Conservation (phyloP, 2,797 vertebrate genomes). For the Lacerta viridis region DNA sequence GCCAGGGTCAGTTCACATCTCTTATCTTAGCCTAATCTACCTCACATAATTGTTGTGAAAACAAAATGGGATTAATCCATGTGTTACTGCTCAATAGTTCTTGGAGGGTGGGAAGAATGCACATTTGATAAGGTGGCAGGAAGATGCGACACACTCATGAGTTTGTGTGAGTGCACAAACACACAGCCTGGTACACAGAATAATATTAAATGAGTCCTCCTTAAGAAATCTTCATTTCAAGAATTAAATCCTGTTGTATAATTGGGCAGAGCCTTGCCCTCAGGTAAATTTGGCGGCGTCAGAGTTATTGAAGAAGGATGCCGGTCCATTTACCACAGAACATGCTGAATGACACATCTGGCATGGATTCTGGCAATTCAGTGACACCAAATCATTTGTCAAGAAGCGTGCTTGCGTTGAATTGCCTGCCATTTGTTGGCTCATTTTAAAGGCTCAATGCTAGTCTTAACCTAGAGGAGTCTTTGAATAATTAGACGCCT, state of each 20-base stretch:
- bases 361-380: conserved; percentile 23
- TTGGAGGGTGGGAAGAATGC: not conserved
- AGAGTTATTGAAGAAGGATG: conserved; percentile 32
- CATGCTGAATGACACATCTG: conserved; percentile 16
- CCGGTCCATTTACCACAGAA: fast-evolving
- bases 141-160: not conserved
- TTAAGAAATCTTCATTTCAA: conserved; percentile 6
- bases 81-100: not conserved
- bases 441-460: conserved; percentile 33
- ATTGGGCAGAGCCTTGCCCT: conserved; percentile 4
- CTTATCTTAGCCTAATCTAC: not conserved
- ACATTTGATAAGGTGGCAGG: not conserved
- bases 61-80: not conserved
- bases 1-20: not conserved
- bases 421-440: conserved; percentile 36
- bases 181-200: not conserved
- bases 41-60: not conserved
- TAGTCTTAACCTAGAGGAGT: conserved; percentile 33
- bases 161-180: not conserved
- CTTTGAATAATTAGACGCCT: conserved; percentile 56
- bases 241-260: not conserved
- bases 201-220: not conserved
- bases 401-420: conserved; percentile 31
- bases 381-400: conserved; percentile 29
- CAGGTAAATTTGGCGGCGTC: not conserved